These are phyloP conservation scores for Callipepla squamata DNA, from an alignment of 2,113 vertebrate species.

Conservation along the genomic window DNA sequence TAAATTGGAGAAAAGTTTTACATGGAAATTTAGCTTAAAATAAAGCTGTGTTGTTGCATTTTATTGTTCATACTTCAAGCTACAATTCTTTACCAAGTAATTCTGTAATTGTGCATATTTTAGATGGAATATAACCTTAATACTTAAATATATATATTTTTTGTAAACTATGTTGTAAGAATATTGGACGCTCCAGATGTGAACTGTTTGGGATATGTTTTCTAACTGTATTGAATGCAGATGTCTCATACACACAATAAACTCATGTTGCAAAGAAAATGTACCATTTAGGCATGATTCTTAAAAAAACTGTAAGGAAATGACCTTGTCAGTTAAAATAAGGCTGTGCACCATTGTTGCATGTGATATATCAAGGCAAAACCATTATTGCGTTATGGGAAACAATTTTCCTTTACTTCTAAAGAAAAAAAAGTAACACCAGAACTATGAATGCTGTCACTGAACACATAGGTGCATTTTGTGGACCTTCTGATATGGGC, in stretches of 20 bases:
- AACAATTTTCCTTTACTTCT: not conserved
- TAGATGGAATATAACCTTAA: slow-evolving; percentile 69
- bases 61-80: slow-evolving; percentile 33
- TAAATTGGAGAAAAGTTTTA: not conserved
- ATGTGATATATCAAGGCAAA: not conserved
- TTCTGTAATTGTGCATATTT: slow-evolving; percentile 42
- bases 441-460: not conserved
- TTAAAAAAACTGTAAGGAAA: not conserved
- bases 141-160: slow-evolving; percentile 42
- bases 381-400: not conserved
- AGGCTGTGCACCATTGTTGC: not conserved
- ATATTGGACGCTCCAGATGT: slow-evolving; percentile 13
- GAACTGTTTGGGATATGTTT: not conserved
- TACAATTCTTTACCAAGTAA: slow-evolving; percentile 40
- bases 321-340: not conserved
- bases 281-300: not conserved
- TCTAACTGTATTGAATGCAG: slow-evolving; percentile 65
- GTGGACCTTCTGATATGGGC: not conserved
- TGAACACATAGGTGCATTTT: not conserved
- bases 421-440: not conserved
- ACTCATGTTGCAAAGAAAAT: not conserved
- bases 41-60: not conserved
- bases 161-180: slow-evolving; percentile 32
- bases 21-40: not conserved
- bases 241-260: slow-evolving; percentile 72